Base-by-base conservation (phyloP, 1,140 invertebrate species). In the Atta cephalotes region DNA sequence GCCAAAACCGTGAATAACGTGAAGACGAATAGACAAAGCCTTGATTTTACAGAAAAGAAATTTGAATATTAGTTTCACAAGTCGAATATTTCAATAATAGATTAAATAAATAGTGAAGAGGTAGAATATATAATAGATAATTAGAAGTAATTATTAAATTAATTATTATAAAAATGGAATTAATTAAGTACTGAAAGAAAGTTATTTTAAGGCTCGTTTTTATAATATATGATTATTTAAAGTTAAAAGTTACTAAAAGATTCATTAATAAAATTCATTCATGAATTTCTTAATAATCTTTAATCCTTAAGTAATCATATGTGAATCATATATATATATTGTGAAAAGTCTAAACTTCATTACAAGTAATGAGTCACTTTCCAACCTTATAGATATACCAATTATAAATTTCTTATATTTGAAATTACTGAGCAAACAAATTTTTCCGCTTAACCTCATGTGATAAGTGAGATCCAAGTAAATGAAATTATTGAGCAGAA, bases 11-110 rank as follows among this genome's bases (percentile, higher is more conserved):
- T 99, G 96, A 99, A 99, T 91, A 98, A 95, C 81, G 98, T 98
- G 96, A 99, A 99, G 94, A 99, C 97, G 95, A 99, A 98, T 95
- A 99, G 97, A 96, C 99, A 99, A 95, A 99, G 97, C 95, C 99
- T 97, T 95, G 71, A 94, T 94, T 78, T 60, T 21, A 89, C 0
- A 88, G 58, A 9, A 53, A 39, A 70, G n/a, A 62, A 84, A 74
- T 51, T 74, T 45, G 12, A 21, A 21, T 21, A n/a, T 84, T 84
- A 84, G 39, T 80, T 49, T 4, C 28, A 18, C 16, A 35, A 51
- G 16, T 87, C 60, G 56, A 78, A 62, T 31, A 0, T 28, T 66
- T 63, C 5, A 25, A 9, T 7, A 31, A 39, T 21, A 56, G 21
- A 21, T 80, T 21, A 25, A 9, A 31, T 31, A 51, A 21, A 62